These are phyloP conservation scores for Apostichopus japonicus DNA, from an alignment of 35 echinoderm and acorn worm species.

Conservation along the genomic window DNA sequence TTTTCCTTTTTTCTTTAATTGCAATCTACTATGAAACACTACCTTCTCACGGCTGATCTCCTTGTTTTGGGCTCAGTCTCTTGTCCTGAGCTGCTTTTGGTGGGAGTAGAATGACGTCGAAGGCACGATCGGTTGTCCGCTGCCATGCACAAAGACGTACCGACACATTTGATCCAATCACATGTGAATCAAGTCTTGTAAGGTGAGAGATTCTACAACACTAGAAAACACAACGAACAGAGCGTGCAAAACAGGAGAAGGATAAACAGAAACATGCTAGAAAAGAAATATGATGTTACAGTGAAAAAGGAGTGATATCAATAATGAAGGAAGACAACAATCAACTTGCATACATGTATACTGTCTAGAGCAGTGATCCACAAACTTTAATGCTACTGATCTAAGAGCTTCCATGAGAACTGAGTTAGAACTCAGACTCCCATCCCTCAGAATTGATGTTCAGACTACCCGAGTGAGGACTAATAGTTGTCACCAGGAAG, in stretches of 20 bases:
- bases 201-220: background rate
- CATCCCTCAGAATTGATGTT: no score
- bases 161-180: constrained; percentile 8
- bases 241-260: constrained; percentile 21
- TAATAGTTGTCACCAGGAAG: no score
- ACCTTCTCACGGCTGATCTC: constrained; percentile 41
- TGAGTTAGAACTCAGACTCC: no score
- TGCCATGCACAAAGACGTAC: constrained; percentile 48
- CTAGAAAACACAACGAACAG: constrained; percentile 24
- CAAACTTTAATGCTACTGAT: no score
- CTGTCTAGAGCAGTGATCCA: no score
- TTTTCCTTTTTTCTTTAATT: no score
- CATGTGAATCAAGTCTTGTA: background rate
- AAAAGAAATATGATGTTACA: background rate
- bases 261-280: background rate
- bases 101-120: constrained; percentile 28
- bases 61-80: background rate
- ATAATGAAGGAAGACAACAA: no score
- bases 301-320: background rate
- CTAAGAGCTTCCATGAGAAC: no score
- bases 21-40: background rate
- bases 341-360: no score
- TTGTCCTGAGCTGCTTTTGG: background rate
- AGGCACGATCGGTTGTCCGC: constrained; percentile 49
- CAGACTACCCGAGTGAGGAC: no score